Conservation (phyloP, 2,888 invertebrate species). For the Abrostola triplasia region DNA sequence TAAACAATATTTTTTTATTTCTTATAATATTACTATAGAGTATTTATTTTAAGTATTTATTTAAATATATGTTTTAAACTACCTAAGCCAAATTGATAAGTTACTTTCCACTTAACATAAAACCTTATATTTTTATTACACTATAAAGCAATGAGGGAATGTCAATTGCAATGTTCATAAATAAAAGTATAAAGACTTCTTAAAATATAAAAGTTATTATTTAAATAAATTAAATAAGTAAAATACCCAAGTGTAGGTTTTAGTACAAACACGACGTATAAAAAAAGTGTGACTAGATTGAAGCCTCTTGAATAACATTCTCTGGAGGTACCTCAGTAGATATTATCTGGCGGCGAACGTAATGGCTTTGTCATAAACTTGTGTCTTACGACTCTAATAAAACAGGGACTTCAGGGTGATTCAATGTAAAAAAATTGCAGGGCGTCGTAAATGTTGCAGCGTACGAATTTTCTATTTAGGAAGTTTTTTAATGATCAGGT, state of each 20-base stretch:
- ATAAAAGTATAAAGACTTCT: conserved; percentile 28
- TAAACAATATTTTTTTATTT: too few relatives aligned
- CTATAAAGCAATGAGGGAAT: conserved; percentile 21
- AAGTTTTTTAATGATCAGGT: conserved; percentile 41
- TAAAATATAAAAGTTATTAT: conserved; percentile 35
- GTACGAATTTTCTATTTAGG: conserved; percentile 39
- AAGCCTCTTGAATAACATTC: conserved; percentile 29
- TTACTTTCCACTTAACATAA: background rate
- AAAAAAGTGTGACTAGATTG: conserved; percentile 31
- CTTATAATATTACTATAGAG: conserved; percentile 1
- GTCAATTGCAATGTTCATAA: conserved; percentile 33
- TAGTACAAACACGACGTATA: conserved; percentile 20
- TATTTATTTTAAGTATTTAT: conserved; percentile 1
- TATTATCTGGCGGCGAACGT: conserved; percentile 35
- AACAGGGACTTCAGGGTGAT: conserved; percentile 48
- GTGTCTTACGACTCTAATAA: conserved; percentile 54
- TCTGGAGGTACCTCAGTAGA: conserved; percentile 36
- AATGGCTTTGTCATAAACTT: conserved; percentile 51
- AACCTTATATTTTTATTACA: conserved; percentile 6
- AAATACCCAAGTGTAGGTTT: conserved; percentile 25
- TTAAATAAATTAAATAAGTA: conserved; percentile 43
- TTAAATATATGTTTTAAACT: too few relatives aligned
- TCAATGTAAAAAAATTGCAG: conserved; percentile 46
- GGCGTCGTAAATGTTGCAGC: conserved; percentile 32
- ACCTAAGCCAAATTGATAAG: background rate